Base-by-base conservation (phyloP, 2,888 invertebrate genomes). In the Beris morrisii region DNA sequence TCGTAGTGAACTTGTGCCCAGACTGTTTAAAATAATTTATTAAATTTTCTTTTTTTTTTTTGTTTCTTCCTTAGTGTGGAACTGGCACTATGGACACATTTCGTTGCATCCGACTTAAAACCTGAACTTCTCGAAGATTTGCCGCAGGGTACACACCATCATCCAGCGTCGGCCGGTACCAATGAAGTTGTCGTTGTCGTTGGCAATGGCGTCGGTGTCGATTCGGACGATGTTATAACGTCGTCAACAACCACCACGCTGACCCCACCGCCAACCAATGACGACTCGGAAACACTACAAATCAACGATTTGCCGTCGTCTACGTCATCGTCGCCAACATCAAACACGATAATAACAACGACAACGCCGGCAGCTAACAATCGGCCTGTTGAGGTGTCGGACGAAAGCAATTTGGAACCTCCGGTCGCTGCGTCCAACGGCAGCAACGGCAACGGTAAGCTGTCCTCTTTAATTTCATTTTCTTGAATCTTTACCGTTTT, bases 81-180 rank as follows among this genome's bases (percentile, higher is more conserved):
- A 81, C 81, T 96, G 76, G 92, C 95, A 53, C 81, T 97, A 74
- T 97, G 96, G 96, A 92, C 96, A 66, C 95, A 95, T 82, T 91
- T 91, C 79, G 89, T 95, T 66, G 88, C 93, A 71, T 88, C 90
- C 69, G 93, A 95, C 75, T 79, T 92, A 73, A 91, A 90, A 79
- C 94, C 95, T 44, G 90, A 92, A 75, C 81, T 95, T 70, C 84
- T 95, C 71, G 91, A 92, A 74, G 88, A 88, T 74, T 88, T 92
- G 82, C 89, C 88, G 5, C 53, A 28, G n/a, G 69, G 69, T 13
- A 64, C 67, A 45, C 67, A 67, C 59, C 66, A 67, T 64, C 59
- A 59, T 52, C 65, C 68, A 31, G 32, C 48, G 9, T 66, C 65
- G 32, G 66, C 72, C 6, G 48, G n/a, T 48, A 31, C 61, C 5